Conservation (phyloP, 1,140 invertebrate species). For the Rhagoletis zephyria region DNA sequence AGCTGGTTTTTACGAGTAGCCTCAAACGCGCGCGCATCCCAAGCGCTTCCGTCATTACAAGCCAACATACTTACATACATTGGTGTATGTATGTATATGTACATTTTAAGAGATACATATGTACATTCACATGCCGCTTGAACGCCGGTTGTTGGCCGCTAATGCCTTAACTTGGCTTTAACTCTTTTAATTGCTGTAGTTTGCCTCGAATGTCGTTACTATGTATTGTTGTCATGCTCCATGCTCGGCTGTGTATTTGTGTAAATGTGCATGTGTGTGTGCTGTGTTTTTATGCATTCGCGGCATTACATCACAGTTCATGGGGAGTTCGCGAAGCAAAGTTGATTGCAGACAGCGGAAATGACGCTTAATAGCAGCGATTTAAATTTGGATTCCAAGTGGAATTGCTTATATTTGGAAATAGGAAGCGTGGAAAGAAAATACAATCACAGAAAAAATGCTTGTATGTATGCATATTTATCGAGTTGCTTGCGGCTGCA, state of each 20-base stretch:
- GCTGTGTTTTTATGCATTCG: neutral
- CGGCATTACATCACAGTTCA: conserved; percentile 32
- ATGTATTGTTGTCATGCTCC: neutral
- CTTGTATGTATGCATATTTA: neutral
- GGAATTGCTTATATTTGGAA: neutral
- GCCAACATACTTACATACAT: no score
- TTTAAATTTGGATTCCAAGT: neutral
- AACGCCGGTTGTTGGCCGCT: neutral
- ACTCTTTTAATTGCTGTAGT: neutral
- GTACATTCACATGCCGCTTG: neutral
- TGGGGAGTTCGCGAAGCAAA: conserved; percentile 1
- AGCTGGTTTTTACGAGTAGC: conserved; percentile 24
- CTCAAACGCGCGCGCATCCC: neutral
- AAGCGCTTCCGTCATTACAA: conserved; percentile 9
- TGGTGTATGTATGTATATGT: neutral
- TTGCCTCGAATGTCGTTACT: neutral
- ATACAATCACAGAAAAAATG: neutral
- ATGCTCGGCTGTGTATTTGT: neutral
- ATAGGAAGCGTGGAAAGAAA: neutral
- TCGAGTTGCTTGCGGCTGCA: neutral
- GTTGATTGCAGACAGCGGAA: conserved; percentile 22
- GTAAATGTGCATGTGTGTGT: neutral
- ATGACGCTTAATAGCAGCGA: conserved; percentile 23
- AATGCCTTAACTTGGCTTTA: neutral
- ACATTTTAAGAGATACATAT: neutral